phyloP scores from a whole-genome alignment of 2,888 invertebrate genomes.

The Allophyes oxyacanthae region DNA sequence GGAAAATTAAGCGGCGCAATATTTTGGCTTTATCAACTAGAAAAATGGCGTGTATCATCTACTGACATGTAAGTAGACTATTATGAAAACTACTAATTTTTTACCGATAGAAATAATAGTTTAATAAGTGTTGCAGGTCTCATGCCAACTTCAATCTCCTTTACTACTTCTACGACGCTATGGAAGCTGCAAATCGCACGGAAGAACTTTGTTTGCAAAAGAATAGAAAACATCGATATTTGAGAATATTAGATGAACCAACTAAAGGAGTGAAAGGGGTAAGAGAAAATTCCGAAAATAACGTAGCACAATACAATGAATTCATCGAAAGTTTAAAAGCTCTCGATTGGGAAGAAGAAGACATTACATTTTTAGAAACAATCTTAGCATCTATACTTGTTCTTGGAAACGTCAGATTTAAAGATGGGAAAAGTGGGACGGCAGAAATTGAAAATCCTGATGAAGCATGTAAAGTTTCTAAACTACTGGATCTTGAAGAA shows the following conservation, averaged over 20 bases:
- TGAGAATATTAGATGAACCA: conserved; percentile 90
- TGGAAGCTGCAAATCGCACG: conserved; percentile 91
- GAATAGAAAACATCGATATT: conserved; percentile 92
- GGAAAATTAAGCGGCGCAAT: conserved; percentile 97
- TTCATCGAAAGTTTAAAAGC: conserved; percentile 90
- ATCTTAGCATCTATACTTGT: conserved; percentile 93
- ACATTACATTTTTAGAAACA: conserved; percentile 92
- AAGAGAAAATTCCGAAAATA: conserved; percentile 91
- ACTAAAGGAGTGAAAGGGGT: conserved; percentile 89
- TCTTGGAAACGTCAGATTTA: conserved; percentile 94
- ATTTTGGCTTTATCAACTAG: conserved; percentile 95
- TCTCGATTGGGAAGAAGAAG: conserved; percentile 92
- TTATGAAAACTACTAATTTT: background rate
- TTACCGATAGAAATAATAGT: conserved; percentile 49
- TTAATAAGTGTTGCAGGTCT: conserved; percentile 86
- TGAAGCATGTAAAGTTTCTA: conserved; percentile 92
- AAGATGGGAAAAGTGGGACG: conserved; percentile 90
- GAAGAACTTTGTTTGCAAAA: conserved; percentile 91
- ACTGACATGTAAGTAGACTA: conserved; percentile 91
- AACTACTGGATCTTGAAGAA: conserved; percentile 93
- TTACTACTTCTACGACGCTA: conserved; percentile 96
- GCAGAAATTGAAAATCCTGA: conserved; percentile 93
- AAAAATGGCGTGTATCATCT: conserved; percentile 96
- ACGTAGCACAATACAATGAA: conserved; percentile 90
- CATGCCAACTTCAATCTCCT: conserved; percentile 97